Evolutionary conservation across 1,140 invertebrate genomes (phyloP), one percentile per base, ranked within the genome.

Genomic region (Stegodyphus dumicola): DNA sequence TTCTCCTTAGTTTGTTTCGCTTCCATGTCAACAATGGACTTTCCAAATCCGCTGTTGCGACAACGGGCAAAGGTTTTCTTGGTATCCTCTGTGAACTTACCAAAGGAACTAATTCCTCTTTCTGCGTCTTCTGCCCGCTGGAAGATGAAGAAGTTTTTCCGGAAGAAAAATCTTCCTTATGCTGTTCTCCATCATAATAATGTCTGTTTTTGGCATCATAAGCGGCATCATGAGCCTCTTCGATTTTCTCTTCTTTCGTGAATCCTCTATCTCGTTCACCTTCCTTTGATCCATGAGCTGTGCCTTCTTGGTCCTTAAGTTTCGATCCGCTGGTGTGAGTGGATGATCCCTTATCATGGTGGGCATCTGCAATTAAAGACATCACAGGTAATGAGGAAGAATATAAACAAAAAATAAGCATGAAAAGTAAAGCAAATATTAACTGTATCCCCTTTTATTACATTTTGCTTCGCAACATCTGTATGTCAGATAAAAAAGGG

Each of bases 211-310:
- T 87, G 48, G 67, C 33, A 48, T 87, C 81, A 65, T 70, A 84
- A 15, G 80, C 86, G 9, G 75, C 76, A n/a, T 87, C 79, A 52
- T 87, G 86, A 0, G 80, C 74, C 6, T 87, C 86, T 18, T 87
- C 77, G 13, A 60, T 17, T n/a, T 87, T 81, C 13, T 76, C 65
- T 49, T 84, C 86, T 52, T 87, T 87, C 13, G 54, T 70, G 74
- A 84, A 85, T 13, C 78, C 80, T 33, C 71, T 48, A 13, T 87
- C 76, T 11, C 77, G 18, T 17, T 87, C 86, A 3, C 86, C 86
- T 15, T 83, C 81, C 52, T 87, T 83, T 7, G 67, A 13, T 2
- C 69, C 73, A 10, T 84, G 73, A 1, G 71, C 73, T 6, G 70
- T 77, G 13, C 73, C 75, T 52, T 84, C 86, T n/a, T 83, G 11